Base-by-base conservation (phyloP, 2,888 invertebrate species). In the Andrena bucephala region DNA sequence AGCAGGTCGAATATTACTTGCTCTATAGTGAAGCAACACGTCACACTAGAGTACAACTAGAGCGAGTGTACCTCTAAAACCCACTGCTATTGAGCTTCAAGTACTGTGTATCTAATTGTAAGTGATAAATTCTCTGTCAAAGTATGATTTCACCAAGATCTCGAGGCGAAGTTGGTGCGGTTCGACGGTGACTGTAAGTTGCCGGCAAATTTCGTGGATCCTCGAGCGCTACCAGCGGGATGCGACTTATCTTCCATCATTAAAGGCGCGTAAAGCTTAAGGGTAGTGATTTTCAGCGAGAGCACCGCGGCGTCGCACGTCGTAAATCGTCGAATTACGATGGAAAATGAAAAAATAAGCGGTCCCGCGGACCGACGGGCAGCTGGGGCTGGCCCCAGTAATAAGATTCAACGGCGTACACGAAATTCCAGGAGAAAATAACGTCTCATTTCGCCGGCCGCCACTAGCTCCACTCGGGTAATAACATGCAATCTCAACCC, bases 401-500 rank as follows among this genome's bases (percentile, higher is more conserved):
- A 89, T 87, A 86, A 81, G 89, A 88, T 86, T 72, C 84, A 77
- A 42, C 83, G 80, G 83, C 78, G 73, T 77, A 85, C 84, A 84
- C 82, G 84, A 89, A 87, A 91, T 91, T 88, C 89, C 86, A 80
- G 79, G 83, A 85, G 89, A 88, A 89, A 90, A 90, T 92, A 92
- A 91, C 91, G 90, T 92, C 90, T 91, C 90, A 90, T 91, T 90
- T 90, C 80, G 85, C 70, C 50, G 75, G 70, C 73, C 86, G 84
- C 90, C 90, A 85, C 87, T 73, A 77, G 81, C 86, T 79, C 79
- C 85, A 85, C 81, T 87, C 85, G 52, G 83, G 79, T 91, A 91
- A 91, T 91, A 92, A 89, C 88, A 89, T 90, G 88, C 89, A 92
- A 92, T 91, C 88, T 91, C 83, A 65, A 57, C 71, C 75, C 62